phyloP scores from a whole-genome alignment of 2,797 vertebrate genomes.

The Gymnopithys bicolor region DNA sequence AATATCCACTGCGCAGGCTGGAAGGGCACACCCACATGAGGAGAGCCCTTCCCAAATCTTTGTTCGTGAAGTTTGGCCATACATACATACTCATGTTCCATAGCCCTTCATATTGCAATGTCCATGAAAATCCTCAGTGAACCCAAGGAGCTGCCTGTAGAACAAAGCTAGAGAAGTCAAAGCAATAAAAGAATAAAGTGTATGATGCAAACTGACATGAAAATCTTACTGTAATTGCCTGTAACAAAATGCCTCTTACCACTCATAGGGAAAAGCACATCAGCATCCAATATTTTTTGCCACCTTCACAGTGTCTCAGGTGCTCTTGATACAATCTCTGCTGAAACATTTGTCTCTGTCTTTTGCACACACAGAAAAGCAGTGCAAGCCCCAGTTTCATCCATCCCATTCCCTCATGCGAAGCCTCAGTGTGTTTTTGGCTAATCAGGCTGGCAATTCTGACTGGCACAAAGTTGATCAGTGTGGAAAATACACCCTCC shows the following conservation, averaged over 20 bases:
- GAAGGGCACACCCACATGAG: too few relatives aligned
- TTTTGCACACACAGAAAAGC: not conserved
- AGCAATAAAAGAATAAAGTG: not conserved
- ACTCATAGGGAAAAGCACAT: not conserved
- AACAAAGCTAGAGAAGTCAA: not conserved
- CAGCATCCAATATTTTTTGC: not conserved
- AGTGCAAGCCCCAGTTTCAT: not conserved
- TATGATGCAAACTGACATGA: not conserved
- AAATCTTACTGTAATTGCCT: not conserved
- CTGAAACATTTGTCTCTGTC: not conserved
- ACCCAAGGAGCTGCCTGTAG: rapidly evolving
- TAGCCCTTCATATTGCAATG: not conserved
- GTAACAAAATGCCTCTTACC: not conserved
- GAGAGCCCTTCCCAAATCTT: too few relatives aligned
- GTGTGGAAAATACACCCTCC: not conserved
- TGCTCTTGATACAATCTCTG: not conserved
- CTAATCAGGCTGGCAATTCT: not conserved
- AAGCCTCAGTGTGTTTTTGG: not conserved
- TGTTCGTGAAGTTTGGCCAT: too few relatives aligned
- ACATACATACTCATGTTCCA: not conserved
- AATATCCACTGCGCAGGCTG: too few relatives aligned
- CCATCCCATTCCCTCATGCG: not conserved
- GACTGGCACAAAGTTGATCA: not conserved
- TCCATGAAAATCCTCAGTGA: not conserved
- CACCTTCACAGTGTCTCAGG: not conserved